A percentile compares a stretch with the other conserved stretches of the same genome.
Conservation (phyloP, 1,140 invertebrate genomes). For the Chymomyza costata region DNA sequence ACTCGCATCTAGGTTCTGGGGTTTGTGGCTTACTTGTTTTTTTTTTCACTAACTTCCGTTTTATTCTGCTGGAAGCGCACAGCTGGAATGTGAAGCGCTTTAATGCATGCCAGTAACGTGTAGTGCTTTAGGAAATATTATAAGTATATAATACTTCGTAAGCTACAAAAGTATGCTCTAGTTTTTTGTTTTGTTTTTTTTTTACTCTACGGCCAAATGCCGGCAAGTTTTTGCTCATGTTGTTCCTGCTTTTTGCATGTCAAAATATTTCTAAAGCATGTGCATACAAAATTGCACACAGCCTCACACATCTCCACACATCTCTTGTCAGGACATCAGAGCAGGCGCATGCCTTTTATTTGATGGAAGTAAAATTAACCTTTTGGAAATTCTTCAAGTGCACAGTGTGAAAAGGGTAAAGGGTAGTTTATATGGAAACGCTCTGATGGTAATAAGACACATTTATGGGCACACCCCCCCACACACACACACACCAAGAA, state of each 20-base stretch:
- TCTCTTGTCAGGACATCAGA: neutral
- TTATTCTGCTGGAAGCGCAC: slow-evolving; percentile 10
- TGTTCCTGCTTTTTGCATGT: slow-evolving; percentile 8
- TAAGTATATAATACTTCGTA: too few relatives aligned
- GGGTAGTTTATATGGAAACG: slow-evolving; percentile 46
- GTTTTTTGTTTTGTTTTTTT: too few relatives aligned
- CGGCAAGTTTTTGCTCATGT: neutral
- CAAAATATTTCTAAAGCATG: slow-evolving; percentile 24
- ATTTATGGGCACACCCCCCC: too few relatives aligned
- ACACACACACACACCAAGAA: too few relatives aligned
- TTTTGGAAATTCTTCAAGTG: slow-evolving; percentile 52
- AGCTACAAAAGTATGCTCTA: too few relatives aligned
- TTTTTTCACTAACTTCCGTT: slow-evolving; percentile 24
- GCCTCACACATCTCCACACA: neutral
- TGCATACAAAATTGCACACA: neutral
- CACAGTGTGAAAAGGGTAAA: slow-evolving; percentile 13
- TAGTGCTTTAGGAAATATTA: slow-evolving; percentile 20
- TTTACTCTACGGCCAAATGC: too few relatives aligned
- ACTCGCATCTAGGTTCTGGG: too few relatives aligned
- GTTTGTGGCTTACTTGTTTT: too few relatives aligned
- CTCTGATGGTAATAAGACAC: too few relatives aligned
- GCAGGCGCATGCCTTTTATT: slow-evolving; percentile 38
- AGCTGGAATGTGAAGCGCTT: slow-evolving; percentile 6
- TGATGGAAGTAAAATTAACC: slow-evolving; percentile 65
- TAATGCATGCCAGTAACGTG: slow-evolving; percentile 6